These are phyloP conservation scores for Sitta carolinensis DNA, from an alignment of 2,797 vertebrate species.

Conservation along the genomic window DNA sequence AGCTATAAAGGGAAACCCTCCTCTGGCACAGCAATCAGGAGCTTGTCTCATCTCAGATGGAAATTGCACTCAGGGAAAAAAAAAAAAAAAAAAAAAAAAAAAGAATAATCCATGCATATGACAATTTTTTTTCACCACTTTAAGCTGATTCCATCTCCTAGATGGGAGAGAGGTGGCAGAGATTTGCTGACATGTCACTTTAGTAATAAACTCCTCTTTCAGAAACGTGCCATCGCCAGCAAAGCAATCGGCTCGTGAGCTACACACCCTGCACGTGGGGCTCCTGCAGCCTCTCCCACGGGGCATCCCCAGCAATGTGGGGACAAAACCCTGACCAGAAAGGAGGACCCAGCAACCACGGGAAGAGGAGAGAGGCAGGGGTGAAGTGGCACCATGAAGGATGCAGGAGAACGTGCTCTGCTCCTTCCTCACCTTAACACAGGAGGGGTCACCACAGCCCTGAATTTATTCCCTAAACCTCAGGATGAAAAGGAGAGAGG, in stretches of 20 bases:
- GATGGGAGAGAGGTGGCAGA: slow-evolving; percentile 58
- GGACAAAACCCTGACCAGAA: background rate
- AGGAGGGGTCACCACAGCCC: background rate
- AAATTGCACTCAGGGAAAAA: slow-evolving; percentile 37
- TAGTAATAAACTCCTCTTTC: slow-evolving; percentile 57
- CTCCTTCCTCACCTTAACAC: background rate
- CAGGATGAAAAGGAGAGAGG: background rate
- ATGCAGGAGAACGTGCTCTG: background rate
- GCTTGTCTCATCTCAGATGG: slow-evolving; percentile 55
- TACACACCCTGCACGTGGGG: background rate
- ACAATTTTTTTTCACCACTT: slow-evolving; percentile 38
- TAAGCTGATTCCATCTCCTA: slow-evolving; percentile 57
- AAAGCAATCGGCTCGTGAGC: background rate
- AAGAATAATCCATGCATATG: slow-evolving; percentile 49
- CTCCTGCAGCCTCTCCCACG: background rate
- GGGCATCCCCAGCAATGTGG: background rate
- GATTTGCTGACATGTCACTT: slow-evolving; percentile 70
- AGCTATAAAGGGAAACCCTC: slow-evolving; percentile 67
- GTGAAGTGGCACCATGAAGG: background rate
- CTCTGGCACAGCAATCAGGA: slow-evolving; percentile 60
- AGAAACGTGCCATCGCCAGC: slow-evolving; percentile 29
- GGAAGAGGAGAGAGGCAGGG: background rate
- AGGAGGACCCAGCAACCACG: accelerated
- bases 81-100: background rate
- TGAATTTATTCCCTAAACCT: background rate